These are phyloP conservation scores for Dicycla oo DNA, from an alignment of 2,888 invertebrate genomes.

Conservation along the genomic window DNA sequence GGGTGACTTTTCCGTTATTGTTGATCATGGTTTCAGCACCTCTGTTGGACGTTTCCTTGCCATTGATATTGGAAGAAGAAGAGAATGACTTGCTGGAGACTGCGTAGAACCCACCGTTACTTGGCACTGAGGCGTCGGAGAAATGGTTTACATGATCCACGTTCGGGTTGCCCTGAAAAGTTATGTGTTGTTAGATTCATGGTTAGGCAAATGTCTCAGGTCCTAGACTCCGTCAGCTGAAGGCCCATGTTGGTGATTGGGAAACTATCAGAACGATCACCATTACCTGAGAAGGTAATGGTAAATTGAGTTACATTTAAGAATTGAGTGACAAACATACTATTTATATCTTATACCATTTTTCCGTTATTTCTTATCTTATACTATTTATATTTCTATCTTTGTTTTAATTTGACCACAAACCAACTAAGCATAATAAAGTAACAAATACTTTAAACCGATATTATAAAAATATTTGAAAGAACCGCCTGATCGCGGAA, in stretches of 20 bases:
- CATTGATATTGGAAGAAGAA: slow-evolving; percentile 90
- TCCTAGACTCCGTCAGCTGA: no score
- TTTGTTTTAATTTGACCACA: no score
- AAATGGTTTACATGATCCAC: slow-evolving; percentile 76
- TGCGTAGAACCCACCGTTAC: slow-evolving; percentile 73
- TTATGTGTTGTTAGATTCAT: slow-evolving; percentile 1
- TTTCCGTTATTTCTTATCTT: no score
- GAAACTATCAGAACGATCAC: no score
- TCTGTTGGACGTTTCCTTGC: slow-evolving; percentile 88
- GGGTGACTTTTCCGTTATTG: slow-evolving; percentile 93
- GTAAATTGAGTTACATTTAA: no score
- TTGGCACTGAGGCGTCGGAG: slow-evolving; percentile 50
- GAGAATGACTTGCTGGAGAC: slow-evolving; percentile 92
- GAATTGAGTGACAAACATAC: no score
- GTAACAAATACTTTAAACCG: not conserved
- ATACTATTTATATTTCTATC: no score
- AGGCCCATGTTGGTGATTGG: no score
- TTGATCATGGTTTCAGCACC: slow-evolving; percentile 92
- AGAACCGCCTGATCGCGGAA: not conserved
- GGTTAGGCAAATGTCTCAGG: not conserved
- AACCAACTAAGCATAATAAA: no score
- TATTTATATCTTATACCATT: no score
- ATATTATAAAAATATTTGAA: slow-evolving; percentile 1
- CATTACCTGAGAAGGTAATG: no score
- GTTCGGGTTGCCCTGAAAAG: slow-evolving; percentile 86